Evolutionary conservation across 2,888 invertebrate genomes (phyloP), one percentile per base, ranked within the genome.

Genomic region (Aphidius colemani): DNA sequence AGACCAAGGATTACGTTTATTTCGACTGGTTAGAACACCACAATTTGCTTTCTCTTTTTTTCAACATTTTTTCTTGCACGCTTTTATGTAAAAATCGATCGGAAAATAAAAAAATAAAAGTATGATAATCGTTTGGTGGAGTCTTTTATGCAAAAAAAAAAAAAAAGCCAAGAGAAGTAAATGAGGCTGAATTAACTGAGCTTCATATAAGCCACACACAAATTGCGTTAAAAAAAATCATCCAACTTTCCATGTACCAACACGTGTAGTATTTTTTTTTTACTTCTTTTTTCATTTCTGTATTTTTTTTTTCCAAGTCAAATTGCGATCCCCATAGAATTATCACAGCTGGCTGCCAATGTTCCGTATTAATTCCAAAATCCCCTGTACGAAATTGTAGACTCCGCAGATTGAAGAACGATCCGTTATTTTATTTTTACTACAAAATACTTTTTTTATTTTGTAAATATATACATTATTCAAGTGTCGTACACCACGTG

Each of bases 391-490:
- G 76, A 75, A 77, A 79, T 80, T 76, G 77, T 78, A 77, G 69
- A 74, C 10, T 11, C 72, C 76, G 74, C 74, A 74, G 78, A 78
- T 78, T 76, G 78, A 78, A 76, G 72, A 68, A 68, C 68, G 71
- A 67, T 59, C 11, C 9, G 30, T 30, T 30, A 30, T 30, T 30
- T 30, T 5, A 30, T 30, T 30, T 30, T 30, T 5, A 18, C 43
- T 9, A 13, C 7, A 41, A 41, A 8, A 11, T 43, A 59, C 44
- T 9, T 9, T 59, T 11, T 49, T 39, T 18, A 40, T 44, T 13
- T 11, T 39, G 49, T 41, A 9, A 70, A 72, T 75, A 75, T 70
- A 76, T 75, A 74, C 80, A 81, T 80, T 81, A 81, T 81, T 81
- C 80, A 81, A 74, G 74, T 74, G 73, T 18, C 13, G 13, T 70